These are phyloP conservation scores for Gouania willdenowi DNA, from an alignment of 2,797 vertebrate genomes.

Conservation along the genomic window DNA sequence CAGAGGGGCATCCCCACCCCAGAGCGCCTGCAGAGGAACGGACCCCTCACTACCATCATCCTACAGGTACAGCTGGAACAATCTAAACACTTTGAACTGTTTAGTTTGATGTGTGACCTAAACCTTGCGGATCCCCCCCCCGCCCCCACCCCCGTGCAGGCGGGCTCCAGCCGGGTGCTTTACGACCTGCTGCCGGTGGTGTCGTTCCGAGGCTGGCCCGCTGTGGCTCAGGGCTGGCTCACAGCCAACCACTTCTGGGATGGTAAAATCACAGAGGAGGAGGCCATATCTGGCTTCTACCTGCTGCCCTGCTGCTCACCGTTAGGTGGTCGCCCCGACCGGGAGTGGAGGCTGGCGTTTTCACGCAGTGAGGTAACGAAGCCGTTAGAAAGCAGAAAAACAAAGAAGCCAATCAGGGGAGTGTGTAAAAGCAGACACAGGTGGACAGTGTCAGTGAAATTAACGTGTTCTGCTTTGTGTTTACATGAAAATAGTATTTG, in stretches of 20 bases:
- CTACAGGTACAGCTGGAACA: slow-evolving; percentile 59
- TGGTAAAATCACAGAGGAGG: slow-evolving; percentile 81
- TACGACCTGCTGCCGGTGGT: slow-evolving; percentile 89
- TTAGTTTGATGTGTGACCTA: neutral
- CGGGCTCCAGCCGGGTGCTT: slow-evolving; percentile 78
- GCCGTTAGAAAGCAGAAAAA: too few species aligned
- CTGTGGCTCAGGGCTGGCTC: slow-evolving; percentile 82
- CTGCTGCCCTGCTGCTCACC: slow-evolving; percentile 81
- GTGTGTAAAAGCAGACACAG: too few species aligned
- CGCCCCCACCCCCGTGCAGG: slow-evolving; percentile 28
- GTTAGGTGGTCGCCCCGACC: slow-evolving; percentile 67
- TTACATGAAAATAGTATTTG: too few species aligned
- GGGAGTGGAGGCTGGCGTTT: slow-evolving; percentile 84
- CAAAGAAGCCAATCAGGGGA: too few species aligned
- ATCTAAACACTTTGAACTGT: neutral
- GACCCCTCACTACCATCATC: slow-evolving; percentile 81
- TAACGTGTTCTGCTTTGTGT: too few species aligned
- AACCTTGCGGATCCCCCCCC: fast-evolving
- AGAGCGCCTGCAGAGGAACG: slow-evolving; percentile 79
- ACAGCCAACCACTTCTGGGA: slow-evolving; percentile 87
- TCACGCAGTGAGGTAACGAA: slow-evolving; percentile 81
- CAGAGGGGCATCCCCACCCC: slow-evolving; percentile 79
- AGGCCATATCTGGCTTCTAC: slow-evolving; percentile 83
- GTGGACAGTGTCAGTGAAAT: too few species aligned
- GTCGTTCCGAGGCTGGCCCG: slow-evolving; percentile 86